Base-by-base conservation (phyloP, 1,140 invertebrate genomes). In the Neodiprion fabricii region DNA sequence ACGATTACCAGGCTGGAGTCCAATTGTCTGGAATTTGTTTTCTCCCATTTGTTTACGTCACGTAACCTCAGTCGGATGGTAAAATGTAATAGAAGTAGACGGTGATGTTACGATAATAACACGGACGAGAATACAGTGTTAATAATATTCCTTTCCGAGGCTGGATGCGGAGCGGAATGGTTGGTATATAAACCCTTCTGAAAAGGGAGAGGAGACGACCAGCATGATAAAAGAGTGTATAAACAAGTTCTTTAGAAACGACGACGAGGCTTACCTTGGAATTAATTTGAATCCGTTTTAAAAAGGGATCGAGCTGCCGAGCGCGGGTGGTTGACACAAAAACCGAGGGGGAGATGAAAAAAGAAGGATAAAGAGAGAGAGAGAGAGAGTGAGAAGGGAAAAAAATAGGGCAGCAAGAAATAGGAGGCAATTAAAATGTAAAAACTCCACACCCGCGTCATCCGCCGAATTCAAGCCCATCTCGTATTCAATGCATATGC, bases 171-270 rank as follows among this genome's bases (percentile, higher is more conserved):
- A 61, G 53, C 53, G 53, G 11, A 17, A 17, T 61, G 11, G 53
- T 40, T 40, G 1, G 28, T 40, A 40, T 40, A 40, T 40, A 40
- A 40, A 40, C 53, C 53, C 53, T 61, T 61, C n/a, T 61, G 53
- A 61, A 61, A 61, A 14, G 11, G 53, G 53, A 40, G 68, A 14
- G 14, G 68, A 70, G n/a, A 9, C 0, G 68, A 12, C 14, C 68
- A 28, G 28, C 68, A 48, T 11, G 48, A 50, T 71, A 71, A 71
- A 40, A 71, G 70, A 71, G 53, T 61, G n/a, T 61, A 61, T 71
- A 71, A 71, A 71, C 48, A 71, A 71, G 70, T 71, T 71, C 48
- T 50, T 40, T 71, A 71, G 48, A 71, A 50, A 71, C n/a, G 48
- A 11, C 9, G 28, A 5, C 28, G 28, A 40, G 28, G 28, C 28